A percentile compares a stretch with the other conserved stretches of the same genome.
Conservation (phyloP, 2,113 vertebrate species). For the Odocoileus virginianus region DNA sequence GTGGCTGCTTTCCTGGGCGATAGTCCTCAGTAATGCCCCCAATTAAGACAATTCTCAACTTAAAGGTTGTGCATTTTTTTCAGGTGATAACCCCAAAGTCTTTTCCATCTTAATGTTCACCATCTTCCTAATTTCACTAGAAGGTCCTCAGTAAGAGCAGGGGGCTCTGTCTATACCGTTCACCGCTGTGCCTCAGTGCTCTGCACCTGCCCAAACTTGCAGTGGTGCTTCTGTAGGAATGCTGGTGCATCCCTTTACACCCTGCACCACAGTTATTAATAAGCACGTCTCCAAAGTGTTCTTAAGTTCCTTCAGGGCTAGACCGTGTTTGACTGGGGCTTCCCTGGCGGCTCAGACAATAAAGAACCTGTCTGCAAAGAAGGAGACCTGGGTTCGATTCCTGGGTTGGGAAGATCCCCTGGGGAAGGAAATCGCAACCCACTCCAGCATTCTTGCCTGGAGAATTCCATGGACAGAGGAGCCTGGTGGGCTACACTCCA, state of each 20-base stretch:
- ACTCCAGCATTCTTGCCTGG: not conserved
- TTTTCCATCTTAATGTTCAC: not conserved
- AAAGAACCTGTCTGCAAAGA: not conserved
- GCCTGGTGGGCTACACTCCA: not conserved
- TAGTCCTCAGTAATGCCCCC: not conserved
- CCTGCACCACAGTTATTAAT: not conserved
- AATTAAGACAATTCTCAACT: not conserved
- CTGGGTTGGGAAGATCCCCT: not conserved
- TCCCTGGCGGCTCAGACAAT: not conserved
- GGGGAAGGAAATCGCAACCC: not conserved
- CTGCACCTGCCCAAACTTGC: not conserved
- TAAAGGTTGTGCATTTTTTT: not conserved
- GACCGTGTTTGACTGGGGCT: not conserved
- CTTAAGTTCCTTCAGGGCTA: not conserved
- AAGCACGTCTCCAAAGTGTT: not conserved
- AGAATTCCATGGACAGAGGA: not conserved
- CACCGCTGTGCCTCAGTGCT: not conserved
- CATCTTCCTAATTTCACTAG: not conserved
- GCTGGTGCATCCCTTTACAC: not conserved
- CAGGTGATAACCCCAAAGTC: not conserved
- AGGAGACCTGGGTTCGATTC: not conserved
- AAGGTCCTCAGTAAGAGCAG: not conserved
- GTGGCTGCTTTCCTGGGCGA: not conserved
- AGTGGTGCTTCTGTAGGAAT: not conserved
- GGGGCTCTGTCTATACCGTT: not conserved